phyloP scores from a whole-genome alignment of 2,797 vertebrate species.

The Semotilus atromaculatus region DNA sequence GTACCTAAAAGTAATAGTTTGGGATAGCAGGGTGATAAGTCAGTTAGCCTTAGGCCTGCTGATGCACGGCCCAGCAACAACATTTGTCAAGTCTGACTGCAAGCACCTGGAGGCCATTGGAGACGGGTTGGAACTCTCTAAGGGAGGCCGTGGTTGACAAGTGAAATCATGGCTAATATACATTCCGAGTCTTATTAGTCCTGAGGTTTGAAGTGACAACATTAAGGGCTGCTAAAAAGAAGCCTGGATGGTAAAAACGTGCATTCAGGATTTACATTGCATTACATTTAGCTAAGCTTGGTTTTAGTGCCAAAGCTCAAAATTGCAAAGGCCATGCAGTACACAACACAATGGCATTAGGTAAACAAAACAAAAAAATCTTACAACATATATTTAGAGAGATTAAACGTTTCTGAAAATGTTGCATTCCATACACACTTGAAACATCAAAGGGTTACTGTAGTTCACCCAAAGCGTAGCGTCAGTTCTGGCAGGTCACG shows the following conservation, averaged over 20 bases:
- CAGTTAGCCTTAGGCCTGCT: conserved; percentile 69
- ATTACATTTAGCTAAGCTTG: not conserved
- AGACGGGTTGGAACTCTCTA: conserved; percentile 58
- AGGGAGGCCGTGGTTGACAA: conserved; percentile 66
- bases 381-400: not conserved
- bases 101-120: conserved; percentile 70
- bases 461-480: not conserved
- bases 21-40: conserved; percentile 73
- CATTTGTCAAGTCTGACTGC: conserved; percentile 76
- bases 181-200: conserved; percentile 54
- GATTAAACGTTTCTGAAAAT: not conserved
- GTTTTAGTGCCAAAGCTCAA: not conserved
- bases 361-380: not conserved
- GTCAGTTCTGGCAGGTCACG: no score
- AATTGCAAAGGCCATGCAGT: not conserved
- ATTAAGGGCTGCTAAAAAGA: not conserved
- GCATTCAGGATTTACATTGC: not conserved
- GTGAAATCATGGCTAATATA: conserved; percentile 68
- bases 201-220: conserved; percentile 56
- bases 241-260: not conserved
- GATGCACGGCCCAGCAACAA: conserved; percentile 70
- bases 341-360: not conserved
- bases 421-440: not conserved
- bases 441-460: not conserved
- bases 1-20: conserved; percentile 70